Conservation (phyloP, 2,888 invertebrate species). For the Spodoptera littoralis region DNA sequence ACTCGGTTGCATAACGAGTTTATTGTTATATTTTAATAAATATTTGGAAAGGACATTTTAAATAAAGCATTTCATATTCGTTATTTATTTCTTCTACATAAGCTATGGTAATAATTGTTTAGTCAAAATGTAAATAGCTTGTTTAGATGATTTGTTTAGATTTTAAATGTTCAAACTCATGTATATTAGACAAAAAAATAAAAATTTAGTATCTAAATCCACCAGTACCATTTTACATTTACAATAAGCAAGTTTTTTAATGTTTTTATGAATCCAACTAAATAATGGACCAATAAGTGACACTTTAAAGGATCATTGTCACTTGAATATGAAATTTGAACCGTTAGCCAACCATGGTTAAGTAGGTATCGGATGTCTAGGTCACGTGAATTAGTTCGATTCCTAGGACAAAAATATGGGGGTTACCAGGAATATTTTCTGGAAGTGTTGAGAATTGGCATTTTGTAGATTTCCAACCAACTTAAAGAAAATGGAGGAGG, state of each 20-base stretch:
- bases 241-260: slow-evolving; percentile 73
- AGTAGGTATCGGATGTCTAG: too few relatives aligned
- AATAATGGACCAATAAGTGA: slow-evolving; percentile 82
- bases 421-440: too few relatives aligned
- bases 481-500: too few relatives aligned
- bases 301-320: slow-evolving; percentile 56
- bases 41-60: slow-evolving; percentile 81
- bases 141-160: slow-evolving; percentile 87
- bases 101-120: slow-evolving; percentile 86
- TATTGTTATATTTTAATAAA: slow-evolving; percentile 80
- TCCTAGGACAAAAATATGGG: too few relatives aligned
- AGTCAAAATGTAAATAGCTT: slow-evolving; percentile 88
- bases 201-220: slow-evolving; percentile 65
- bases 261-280: slow-evolving; percentile 79
- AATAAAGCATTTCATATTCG: slow-evolving; percentile 87
- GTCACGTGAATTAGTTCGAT: too few relatives aligned
- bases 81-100: slow-evolving; percentile 87
- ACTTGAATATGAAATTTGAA: too few relatives aligned
- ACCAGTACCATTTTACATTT: slow-evolving; percentile 70
- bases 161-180: slow-evolving; percentile 86
- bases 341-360: too few relatives aligned
- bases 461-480: too few relatives aligned
- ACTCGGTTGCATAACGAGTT: slow-evolving; percentile 80
- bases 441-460: too few relatives aligned
- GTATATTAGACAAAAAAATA: slow-evolving; percentile 79